Percentiles rank a stretch among this genome's conserved stretches.
phyloP scores from a whole-genome alignment of 2,113 vertebrate species.

The Neolamprologus hecqui region DNA sequence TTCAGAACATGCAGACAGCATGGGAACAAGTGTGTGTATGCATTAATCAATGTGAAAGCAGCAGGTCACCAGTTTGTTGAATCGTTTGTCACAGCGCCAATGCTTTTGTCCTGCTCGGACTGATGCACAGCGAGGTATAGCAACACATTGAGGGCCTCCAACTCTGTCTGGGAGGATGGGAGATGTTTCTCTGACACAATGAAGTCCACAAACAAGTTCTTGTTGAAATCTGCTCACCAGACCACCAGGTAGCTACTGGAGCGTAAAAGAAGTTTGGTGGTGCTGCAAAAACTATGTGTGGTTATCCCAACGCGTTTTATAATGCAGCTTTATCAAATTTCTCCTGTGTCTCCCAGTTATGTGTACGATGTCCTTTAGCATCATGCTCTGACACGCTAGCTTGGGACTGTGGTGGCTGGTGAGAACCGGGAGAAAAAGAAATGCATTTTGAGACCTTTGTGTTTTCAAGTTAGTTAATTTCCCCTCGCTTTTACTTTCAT shows the following conservation, averaged over 20 bases:
- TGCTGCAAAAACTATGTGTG: background rate
- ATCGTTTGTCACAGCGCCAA: background rate
- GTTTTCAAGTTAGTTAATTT: background rate
- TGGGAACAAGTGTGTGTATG: background rate
- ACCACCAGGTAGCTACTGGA: background rate
- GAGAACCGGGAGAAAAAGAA: background rate
- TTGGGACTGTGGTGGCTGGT: background rate
- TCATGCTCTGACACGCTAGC: accelerated
- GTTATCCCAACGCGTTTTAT: background rate
- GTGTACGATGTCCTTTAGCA: background rate
- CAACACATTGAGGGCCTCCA: background rate
- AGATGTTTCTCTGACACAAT: background rate
- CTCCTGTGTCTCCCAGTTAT: background rate
- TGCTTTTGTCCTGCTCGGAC: constrained; percentile 3
- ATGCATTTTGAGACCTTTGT: background rate
- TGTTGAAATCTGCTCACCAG: background rate
- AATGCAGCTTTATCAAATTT: background rate
- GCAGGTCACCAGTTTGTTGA: background rate
- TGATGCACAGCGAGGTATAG: background rate
- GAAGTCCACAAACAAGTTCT: background rate
- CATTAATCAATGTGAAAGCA: constrained; percentile 1
- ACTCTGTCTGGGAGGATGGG: background rate
- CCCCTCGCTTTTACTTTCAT: background rate
- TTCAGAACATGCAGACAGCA: constrained; percentile 9
- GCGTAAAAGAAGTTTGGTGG: background rate